These are phyloP conservation scores for Ormyrus nitidulus DNA, from an alignment of 2,888 invertebrate genomes.

Conservation along the genomic window DNA sequence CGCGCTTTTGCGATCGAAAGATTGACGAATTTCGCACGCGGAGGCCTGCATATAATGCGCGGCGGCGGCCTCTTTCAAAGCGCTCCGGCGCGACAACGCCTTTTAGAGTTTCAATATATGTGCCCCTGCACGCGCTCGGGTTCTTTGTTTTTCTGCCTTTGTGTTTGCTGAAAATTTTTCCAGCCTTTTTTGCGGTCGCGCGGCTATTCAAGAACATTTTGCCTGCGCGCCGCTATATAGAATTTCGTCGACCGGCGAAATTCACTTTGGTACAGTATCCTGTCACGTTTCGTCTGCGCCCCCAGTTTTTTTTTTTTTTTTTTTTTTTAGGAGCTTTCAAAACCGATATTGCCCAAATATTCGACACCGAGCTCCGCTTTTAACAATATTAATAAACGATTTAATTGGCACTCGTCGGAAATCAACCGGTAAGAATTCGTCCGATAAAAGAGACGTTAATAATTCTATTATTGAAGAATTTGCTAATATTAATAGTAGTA, in stretches of 20 bases:
- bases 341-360: no score
- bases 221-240: conserved; percentile 26
- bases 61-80: conserved; percentile 12
- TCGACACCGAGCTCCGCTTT: no score
- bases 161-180: conserved; percentile 20
- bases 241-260: conserved; percentile 35
- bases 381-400: no score
- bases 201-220: conserved; percentile 46
- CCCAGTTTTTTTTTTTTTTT: no score
- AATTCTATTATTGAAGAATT: no score
- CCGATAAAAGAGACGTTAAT: no score
- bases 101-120: conserved; percentile 24
- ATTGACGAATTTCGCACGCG: conserved; percentile 36
- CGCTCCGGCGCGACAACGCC: conserved; percentile 6
- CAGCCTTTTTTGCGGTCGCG: conserved; percentile 7
- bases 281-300: conserved; percentile 3
- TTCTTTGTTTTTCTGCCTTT: conserved; percentile 40
- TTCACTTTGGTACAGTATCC: conserved; percentile 51
- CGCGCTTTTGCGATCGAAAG: conserved; percentile 14
- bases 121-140: neutral
- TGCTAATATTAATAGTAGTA: no score
- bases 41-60: conserved; percentile 8
- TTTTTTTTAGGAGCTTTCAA: no score
- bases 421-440: no score
- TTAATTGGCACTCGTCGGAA: no score